A percentile compares a stretch with the other conserved stretches of the same genome.
These are phyloP conservation scores for Morelia viridis DNA, from an alignment of 2,797 vertebrate species.

Conservation along the genomic window DNA sequence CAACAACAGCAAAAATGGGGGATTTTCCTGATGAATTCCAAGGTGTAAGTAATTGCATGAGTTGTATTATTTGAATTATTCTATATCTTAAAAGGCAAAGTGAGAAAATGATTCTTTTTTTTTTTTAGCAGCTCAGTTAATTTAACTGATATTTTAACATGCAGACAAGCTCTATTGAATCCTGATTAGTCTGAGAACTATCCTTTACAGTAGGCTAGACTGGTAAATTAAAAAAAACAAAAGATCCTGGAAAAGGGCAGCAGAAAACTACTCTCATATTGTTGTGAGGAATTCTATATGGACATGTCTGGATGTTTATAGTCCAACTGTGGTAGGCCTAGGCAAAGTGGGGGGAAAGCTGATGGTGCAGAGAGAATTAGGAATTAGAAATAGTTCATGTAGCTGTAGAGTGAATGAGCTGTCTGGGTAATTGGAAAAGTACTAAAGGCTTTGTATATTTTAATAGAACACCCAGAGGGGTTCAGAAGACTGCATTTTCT, in stretches of 20 bases:
- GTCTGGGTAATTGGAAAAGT: background rate
- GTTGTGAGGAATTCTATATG: too few relatives aligned
- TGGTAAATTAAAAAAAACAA: too few relatives aligned
- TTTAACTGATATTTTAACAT: fast-evolving
- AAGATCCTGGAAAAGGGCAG: too few relatives aligned
- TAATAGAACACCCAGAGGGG: background rate
- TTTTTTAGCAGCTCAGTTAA: background rate
- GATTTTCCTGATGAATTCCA: slow-evolving; percentile 16
- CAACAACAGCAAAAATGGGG: too few relatives aligned
- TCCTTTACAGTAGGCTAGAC: too few relatives aligned
- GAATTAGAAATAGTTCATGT: background rate
- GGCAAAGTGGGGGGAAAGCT: background rate
- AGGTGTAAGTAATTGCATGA: slow-evolving; percentile 40
- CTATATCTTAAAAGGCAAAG: background rate
- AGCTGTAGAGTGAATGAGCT: background rate
- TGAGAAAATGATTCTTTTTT: fast-evolving
- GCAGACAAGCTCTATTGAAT: background rate
- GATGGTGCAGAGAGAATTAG: background rate
- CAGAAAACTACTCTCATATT: too few relatives aligned
- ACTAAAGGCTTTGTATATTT: slow-evolving; percentile 4
- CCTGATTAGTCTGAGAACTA: too few relatives aligned
- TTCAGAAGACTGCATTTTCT: background rate
- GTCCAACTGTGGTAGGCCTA: too few relatives aligned
- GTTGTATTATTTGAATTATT: background rate
- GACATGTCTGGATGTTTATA: too few relatives aligned